These are phyloP conservation scores for Varanus komodoensis DNA, from an alignment of 2,113 vertebrate genomes.

Conservation along the genomic window DNA sequence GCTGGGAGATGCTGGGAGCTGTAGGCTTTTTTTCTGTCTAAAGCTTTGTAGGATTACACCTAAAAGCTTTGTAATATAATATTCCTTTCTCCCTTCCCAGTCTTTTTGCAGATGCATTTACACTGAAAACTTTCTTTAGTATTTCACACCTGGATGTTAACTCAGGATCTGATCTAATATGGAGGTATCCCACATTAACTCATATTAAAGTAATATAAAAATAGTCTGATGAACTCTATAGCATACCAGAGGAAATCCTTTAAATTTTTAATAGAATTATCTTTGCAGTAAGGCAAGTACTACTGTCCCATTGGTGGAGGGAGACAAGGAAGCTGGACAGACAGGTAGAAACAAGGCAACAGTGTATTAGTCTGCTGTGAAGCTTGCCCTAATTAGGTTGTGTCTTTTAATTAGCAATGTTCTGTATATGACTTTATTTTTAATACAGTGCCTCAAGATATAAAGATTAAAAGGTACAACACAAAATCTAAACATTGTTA, in stretches of 20 bases:
- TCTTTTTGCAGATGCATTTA: neutral
- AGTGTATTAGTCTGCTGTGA: neutral
- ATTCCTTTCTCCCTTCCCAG: neutral
- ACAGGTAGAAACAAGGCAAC: neutral
- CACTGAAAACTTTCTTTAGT: neutral
- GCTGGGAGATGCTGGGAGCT: no score
- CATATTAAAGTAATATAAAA: neutral
- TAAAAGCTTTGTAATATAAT: neutral
- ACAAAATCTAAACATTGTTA: neutral
- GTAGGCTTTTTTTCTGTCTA: no score
- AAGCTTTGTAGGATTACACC: no score
- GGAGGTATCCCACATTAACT: neutral
- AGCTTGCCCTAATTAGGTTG: neutral
- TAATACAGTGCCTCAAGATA: neutral
- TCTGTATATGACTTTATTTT: neutral
- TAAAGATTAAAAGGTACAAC: neutral
- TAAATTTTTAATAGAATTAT: neutral
- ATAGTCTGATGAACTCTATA: neutral
- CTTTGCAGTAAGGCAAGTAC: neutral
- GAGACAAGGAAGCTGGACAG: neutral
- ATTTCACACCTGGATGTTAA: neutral
- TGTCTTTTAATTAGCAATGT: neutral
- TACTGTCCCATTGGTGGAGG: neutral
- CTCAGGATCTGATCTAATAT: neutral
- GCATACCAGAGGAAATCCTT: neutral